A percentile compares a stretch with the other conserved stretches of the same genome.
These are phyloP conservation scores for Pollenia labialis DNA, from an alignment of 2,888 invertebrate species.

Conservation along the genomic window DNA sequence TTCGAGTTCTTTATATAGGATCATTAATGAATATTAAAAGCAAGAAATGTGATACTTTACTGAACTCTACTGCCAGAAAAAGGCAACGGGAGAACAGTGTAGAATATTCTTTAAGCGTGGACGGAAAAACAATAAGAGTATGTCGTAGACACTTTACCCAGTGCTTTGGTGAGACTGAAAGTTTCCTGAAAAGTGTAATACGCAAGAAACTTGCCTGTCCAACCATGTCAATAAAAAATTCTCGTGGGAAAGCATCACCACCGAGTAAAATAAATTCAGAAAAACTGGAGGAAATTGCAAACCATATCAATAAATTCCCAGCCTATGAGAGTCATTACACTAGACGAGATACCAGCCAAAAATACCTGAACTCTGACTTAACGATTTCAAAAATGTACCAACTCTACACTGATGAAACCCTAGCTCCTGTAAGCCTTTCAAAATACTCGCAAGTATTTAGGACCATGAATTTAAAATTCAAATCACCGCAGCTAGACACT, in stretches of 20 bases:
- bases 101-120: slow-evolving; percentile 43
- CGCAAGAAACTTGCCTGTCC: slow-evolving; percentile 48
- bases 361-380: slow-evolving; percentile 44
- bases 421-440: too few species aligned
- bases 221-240: slow-evolving; percentile 37
- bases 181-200: slow-evolving; percentile 51
- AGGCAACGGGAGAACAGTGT: slow-evolving; percentile 38
- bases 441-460: too few species aligned
- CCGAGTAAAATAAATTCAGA: slow-evolving; percentile 33
- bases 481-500: slow-evolving; percentile 27
- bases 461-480: slow-evolving; percentile 70
- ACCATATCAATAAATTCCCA: slow-evolving; percentile 53
- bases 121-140: slow-evolving; percentile 56
- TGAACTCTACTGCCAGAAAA: slow-evolving; percentile 37
- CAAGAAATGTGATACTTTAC: slow-evolving; percentile 43
- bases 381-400: slow-evolving; percentile 63
- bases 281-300: slow-evolving; percentile 35
- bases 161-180: slow-evolving; percentile 64
- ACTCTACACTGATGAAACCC: slow-evolving; percentile 37
- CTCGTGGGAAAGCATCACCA: slow-evolving; percentile 33
- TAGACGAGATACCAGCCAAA: slow-evolving; percentile 48
- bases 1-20: slow-evolving; percentile 21
- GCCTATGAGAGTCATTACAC: slow-evolving; percentile 59
- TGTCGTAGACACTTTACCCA: slow-evolving; percentile 60
- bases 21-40: slow-evolving; percentile 33